Evolutionary conservation across 2,797 vertebrate genomes (phyloP).

Genomic region (Dipus sagitta): DNA sequence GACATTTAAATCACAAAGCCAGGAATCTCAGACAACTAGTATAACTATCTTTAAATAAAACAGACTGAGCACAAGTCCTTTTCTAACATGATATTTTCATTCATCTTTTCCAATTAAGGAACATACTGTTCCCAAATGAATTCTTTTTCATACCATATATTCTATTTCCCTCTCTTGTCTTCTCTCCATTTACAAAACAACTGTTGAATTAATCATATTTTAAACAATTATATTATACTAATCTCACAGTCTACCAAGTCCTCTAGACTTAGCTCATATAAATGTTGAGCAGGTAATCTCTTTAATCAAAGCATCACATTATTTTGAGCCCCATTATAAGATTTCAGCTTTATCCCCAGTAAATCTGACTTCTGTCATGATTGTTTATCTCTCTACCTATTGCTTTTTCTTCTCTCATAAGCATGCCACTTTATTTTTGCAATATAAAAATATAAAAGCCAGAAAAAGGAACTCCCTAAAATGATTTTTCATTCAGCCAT

Average conservation of each 20-base stretch:
- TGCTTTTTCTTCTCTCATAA: not conserved
- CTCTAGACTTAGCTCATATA: not conserved
- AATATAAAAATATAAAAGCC: not conserved
- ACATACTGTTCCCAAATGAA: too few relatives aligned
- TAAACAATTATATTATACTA: not conserved
- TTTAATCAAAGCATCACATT: not conserved
- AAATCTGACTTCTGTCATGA: not conserved
- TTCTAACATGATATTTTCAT: not conserved
- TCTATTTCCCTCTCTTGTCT: too few relatives aligned
- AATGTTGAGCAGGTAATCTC: not conserved
- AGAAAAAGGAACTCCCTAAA: not conserved
- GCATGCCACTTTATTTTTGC: not conserved
- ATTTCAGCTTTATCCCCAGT: not conserved
- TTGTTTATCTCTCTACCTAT: not conserved
- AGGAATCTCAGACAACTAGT: not conserved
- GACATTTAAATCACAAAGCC: not conserved
- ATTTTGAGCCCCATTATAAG: not conserved
- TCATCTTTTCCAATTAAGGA: not conserved
- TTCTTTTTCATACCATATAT: not conserved
- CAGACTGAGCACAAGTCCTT: conserved; percentile 6
- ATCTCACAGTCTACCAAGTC: not conserved
- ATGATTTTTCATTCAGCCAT: not conserved
- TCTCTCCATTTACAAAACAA: not conserved
- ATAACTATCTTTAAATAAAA: not conserved
- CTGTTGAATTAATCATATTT: not conserved